These are phyloP conservation scores for Chionomys nivalis DNA, from an alignment of 2,113 vertebrate species.

Conservation along the genomic window DNA sequence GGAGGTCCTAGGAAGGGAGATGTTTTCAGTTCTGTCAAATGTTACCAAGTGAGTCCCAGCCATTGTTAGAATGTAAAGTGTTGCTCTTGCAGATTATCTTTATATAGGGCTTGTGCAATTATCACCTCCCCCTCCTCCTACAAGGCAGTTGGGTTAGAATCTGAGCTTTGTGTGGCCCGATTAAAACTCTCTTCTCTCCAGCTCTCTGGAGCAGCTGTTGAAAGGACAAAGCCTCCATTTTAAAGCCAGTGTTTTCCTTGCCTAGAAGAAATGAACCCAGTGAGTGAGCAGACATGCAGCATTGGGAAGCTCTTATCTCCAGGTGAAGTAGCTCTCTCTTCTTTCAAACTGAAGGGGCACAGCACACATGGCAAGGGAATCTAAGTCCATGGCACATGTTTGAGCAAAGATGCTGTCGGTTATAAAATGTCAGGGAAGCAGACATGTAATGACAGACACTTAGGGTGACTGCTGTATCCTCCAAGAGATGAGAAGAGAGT, in stretches of 20 bases:
- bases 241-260: slow-evolving; percentile 67
- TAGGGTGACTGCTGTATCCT: not conserved
- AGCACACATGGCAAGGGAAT: slow-evolving; percentile 66
- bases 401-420: slow-evolving; percentile 72
- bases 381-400: slow-evolving; percentile 77
- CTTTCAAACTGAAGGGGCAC: slow-evolving; percentile 70
- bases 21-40: slow-evolving; percentile 47
- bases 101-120: slow-evolving; percentile 38
- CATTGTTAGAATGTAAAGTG: slow-evolving; percentile 15
- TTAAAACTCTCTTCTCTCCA: slow-evolving; percentile 62
- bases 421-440: slow-evolving; percentile 60
- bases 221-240: slow-evolving; percentile 69
- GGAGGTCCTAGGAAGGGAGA: slow-evolving; percentile 16
- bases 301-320: slow-evolving; percentile 64
- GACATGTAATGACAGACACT: slow-evolving; percentile 62
- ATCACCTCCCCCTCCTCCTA: not conserved
- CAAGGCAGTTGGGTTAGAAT: slow-evolving; percentile 50
- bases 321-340: slow-evolving; percentile 74
- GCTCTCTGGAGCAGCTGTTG: slow-evolving; percentile 66
- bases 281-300: slow-evolving; percentile 60
- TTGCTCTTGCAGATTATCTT: slow-evolving; percentile 44
- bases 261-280: slow-evolving; percentile 33
- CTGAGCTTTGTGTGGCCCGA: slow-evolving; percentile 54
- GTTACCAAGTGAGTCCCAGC: not conserved
- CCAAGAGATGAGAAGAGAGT: slow-evolving; percentile 11